These are phyloP conservation scores for Tanypteryx hageni DNA, from an alignment of 2,888 invertebrate genomes.

Conservation along the genomic window DNA sequence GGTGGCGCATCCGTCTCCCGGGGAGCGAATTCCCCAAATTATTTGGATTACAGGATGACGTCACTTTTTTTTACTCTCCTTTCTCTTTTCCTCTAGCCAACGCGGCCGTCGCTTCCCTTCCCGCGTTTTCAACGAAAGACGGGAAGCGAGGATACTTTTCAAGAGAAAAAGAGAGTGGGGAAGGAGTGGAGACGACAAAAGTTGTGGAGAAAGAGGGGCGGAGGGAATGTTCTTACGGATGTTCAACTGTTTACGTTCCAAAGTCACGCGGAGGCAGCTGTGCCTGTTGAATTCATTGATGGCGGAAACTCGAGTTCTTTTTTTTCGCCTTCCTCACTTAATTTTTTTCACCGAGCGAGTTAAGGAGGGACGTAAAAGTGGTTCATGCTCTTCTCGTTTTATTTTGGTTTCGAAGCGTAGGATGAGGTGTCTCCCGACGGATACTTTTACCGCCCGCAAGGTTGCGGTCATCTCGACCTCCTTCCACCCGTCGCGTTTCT, in stretches of 20 bases:
- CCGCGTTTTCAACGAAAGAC: too few relatives aligned
- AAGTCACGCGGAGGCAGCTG: background rate
- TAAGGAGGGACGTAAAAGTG: too few relatives aligned
- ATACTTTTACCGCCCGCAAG: background rate
- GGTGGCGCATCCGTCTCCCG: too few relatives aligned
- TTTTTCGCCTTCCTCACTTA: background rate
- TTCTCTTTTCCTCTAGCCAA: too few relatives aligned
- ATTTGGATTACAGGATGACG: too few relatives aligned
- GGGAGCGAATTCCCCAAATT: too few relatives aligned
- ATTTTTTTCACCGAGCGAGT: too few relatives aligned
- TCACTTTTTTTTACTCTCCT: too few relatives aligned
- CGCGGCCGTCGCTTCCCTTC: too few relatives aligned
- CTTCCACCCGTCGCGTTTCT: background rate
- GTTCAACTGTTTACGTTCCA: background rate
- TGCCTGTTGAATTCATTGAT: background rate
- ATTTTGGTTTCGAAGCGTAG: background rate
- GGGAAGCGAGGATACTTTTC: too few relatives aligned
- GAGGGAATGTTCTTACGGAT: background rate
- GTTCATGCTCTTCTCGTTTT: background rate
- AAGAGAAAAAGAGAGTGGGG: too few relatives aligned
- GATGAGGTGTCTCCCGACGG: background rate
- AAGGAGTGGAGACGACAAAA: too few relatives aligned
- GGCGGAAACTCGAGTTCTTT: background rate
- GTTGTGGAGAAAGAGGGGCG: background rate
- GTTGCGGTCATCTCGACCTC: slow-evolving; percentile 1